Evolutionary conservation across 2,797 vertebrate genomes (phyloP).

Genomic region (Melanotaenia pygmaea): DNA sequence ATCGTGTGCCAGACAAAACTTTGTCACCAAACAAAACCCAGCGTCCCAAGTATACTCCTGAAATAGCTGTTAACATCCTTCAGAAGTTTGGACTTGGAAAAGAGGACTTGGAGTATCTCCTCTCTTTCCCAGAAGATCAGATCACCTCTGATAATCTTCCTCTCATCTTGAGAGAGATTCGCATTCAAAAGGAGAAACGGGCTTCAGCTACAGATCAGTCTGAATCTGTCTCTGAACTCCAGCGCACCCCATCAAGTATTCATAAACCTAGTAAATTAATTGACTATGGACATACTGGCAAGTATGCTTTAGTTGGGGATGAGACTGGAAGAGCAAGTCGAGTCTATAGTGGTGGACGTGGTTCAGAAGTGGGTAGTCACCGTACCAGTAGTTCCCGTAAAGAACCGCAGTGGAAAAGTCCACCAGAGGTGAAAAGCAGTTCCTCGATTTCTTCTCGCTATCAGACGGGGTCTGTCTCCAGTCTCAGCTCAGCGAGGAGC

Average conservation of each 20-base stretch:
- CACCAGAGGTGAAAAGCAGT: slow-evolving; percentile 16
- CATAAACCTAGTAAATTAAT: slow-evolving; percentile 89
- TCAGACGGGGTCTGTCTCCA: not conserved
- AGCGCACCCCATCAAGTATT: slow-evolving; percentile 23
- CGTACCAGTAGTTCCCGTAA: not conserved
- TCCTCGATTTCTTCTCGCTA: slow-evolving; percentile 1
- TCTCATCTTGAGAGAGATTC: slow-evolving; percentile 90
- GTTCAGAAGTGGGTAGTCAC: slow-evolving; percentile 18
- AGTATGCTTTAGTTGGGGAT: slow-evolving; percentile 80
- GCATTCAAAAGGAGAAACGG: slow-evolving; percentile 86
- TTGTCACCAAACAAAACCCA: slow-evolving; percentile 35
- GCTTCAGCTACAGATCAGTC: slow-evolving; percentile 31
- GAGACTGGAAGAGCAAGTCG: slow-evolving; percentile 37
- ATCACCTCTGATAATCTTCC: slow-evolving; percentile 93
- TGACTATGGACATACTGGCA: slow-evolving; percentile 93
- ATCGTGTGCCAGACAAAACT: slow-evolving; percentile 10
- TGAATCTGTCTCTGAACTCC: slow-evolving; percentile 25
- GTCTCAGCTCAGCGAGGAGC: slow-evolving; percentile 19
- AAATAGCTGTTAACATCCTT: slow-evolving; percentile 90
- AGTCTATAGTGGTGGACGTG: slow-evolving; percentile 12
- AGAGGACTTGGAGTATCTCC: slow-evolving; percentile 93
- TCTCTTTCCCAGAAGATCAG: slow-evolving; percentile 92
- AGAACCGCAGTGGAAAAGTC: slow-evolving; percentile 11
- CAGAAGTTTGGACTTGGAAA: slow-evolving; percentile 92
- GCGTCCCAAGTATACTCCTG: slow-evolving; percentile 84